A percentile compares a stretch with the other conserved stretches of the same genome.
These are phyloP conservation scores for Panthera leo DNA, from an alignment of 2,113 vertebrate species.

Conservation along the genomic window DNA sequence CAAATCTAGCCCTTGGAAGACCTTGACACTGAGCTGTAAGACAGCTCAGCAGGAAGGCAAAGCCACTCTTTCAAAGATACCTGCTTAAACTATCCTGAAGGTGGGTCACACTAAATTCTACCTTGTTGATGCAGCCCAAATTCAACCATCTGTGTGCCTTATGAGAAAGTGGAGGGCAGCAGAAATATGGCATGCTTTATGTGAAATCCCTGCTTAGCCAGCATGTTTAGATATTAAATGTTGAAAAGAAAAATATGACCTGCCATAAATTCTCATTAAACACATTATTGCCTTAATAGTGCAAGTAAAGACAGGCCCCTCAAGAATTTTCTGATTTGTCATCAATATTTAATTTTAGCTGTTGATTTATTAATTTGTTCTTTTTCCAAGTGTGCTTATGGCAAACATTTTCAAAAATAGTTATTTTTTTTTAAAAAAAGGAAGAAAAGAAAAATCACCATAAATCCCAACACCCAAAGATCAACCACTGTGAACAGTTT, in stretches of 20 bases:
- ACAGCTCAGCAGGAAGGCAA: not conserved
- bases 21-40: not conserved
- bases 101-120: not conserved
- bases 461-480: not conserved
- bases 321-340: slow-evolving; percentile 48
- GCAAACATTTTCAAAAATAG: slow-evolving; percentile 33
- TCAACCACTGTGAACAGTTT: not conserved
- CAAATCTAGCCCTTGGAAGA: not conserved
- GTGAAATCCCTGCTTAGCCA: slow-evolving; percentile 59
- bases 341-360: slow-evolving; percentile 57
- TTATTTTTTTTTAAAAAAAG: not conserved
- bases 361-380: slow-evolving; percentile 65
- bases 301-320: not conserved
- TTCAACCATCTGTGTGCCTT: not conserved
- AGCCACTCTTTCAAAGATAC: not conserved
- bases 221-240: slow-evolving; percentile 66
- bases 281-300: slow-evolving; percentile 50
- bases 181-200: slow-evolving; percentile 57
- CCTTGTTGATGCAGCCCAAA: not conserved
- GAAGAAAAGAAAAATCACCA: not conserved
- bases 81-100: not conserved
- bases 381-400: slow-evolving; percentile 23
- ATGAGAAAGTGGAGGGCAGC: slow-evolving; percentile 30
- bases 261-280: slow-evolving; percentile 65
- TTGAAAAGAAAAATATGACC: slow-evolving; percentile 65